Evolutionary conservation across 1,140 invertebrate species (phyloP).

Genomic region (Pomacea maculata): DNA sequence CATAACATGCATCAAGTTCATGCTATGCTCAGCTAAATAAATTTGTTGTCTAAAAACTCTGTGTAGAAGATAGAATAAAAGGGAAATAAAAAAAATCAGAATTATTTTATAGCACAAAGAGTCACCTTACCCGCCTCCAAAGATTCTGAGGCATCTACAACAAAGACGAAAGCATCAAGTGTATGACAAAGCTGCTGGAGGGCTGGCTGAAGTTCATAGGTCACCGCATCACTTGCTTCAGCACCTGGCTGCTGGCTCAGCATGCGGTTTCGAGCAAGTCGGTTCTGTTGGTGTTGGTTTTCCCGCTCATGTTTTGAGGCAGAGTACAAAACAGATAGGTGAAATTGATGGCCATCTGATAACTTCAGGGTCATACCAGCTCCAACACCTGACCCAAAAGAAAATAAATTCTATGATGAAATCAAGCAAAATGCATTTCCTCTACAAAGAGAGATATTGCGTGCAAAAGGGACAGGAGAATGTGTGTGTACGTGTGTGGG

Average conservation of each 20-base stretch:
- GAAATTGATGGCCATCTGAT: slow-evolving; percentile 38
- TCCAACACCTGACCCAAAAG: slow-evolving; percentile 48
- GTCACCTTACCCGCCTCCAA: slow-evolving; percentile 28
- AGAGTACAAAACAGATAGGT: slow-evolving; percentile 55
- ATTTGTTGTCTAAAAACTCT: background rate
- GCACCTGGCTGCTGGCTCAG: slow-evolving; percentile 32
- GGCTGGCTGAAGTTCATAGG: slow-evolving; percentile 68
- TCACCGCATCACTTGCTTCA: slow-evolving; percentile 66
- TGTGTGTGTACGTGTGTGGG: too few relatives aligned
- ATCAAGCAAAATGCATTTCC: background rate
- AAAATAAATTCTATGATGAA: background rate
- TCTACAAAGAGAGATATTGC: too few relatives aligned
- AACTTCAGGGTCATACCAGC: slow-evolving; percentile 53
- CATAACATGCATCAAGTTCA: background rate
- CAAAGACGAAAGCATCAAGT: slow-evolving; percentile 59
- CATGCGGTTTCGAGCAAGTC: slow-evolving; percentile 43
- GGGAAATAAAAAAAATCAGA: too few relatives aligned
- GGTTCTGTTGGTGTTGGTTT: slow-evolving; percentile 27
- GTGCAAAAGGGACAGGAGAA: too few relatives aligned
- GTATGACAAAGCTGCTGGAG: slow-evolving; percentile 54
- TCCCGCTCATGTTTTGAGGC: slow-evolving; percentile 47
- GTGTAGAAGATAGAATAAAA: background rate
- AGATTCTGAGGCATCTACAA: slow-evolving; percentile 48
- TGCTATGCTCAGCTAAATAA: too few relatives aligned
- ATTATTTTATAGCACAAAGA: background rate